Percentiles rank a stretch among this genome's conserved stretches.
Conservation (phyloP, 2,888 invertebrate species). For the Poecilus cupreus region DNA sequence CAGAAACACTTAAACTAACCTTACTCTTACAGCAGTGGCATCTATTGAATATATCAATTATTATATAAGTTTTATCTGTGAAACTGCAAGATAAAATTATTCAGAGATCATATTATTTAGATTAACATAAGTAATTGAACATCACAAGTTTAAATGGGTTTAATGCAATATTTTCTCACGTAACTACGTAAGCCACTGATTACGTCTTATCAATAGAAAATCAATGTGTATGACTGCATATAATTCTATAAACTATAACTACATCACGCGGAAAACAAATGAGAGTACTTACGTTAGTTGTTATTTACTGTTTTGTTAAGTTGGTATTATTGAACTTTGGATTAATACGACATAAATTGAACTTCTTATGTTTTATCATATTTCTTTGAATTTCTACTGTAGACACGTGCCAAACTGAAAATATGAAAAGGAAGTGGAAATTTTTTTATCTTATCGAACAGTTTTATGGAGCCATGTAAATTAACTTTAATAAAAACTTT, state of each 20-base stretch:
- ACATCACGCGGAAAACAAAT: background rate
- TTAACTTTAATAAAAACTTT: background rate
- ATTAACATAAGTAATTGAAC: background rate
- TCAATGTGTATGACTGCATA: background rate
- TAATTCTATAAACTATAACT: background rate
- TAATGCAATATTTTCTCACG: background rate
- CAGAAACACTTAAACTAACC: conserved; percentile 13
- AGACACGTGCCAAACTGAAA: background rate
- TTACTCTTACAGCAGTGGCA: background rate
- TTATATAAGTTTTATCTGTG: background rate
- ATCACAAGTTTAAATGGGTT: background rate
- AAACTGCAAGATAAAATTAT: background rate
- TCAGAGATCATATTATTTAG: background rate
- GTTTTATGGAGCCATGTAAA: conserved; percentile 5
- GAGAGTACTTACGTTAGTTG: background rate
- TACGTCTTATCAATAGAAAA: background rate
- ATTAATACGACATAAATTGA: background rate
- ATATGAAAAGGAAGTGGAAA: conserved; percentile 2
- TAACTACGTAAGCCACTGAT: background rate
- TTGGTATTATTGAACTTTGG: background rate
- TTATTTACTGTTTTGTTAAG: background rate
- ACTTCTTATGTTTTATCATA: conserved; percentile 2
- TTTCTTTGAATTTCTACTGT: conserved; percentile 1
- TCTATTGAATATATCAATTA: background rate
- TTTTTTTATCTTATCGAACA: conserved; percentile 20